A percentile compares a stretch with the other conserved stretches of the same genome.
Evolutionary conservation across 2,888 invertebrate species (phyloP).

Genomic region (Hypselothyrea guttata): DNA sequence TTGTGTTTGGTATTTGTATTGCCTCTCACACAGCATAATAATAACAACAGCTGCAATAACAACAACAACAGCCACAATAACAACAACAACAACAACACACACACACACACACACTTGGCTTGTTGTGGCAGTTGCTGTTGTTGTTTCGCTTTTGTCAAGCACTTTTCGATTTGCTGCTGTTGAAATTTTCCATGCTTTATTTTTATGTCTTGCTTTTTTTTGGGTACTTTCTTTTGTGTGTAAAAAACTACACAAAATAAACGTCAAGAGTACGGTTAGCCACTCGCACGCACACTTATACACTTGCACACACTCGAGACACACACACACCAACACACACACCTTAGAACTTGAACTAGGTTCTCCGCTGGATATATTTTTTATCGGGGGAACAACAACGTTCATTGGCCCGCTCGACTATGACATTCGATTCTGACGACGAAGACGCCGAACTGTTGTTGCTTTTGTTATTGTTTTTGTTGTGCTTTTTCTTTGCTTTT

Average conservation of each 20-base stretch:
- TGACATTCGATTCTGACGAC: conserved; percentile 35
- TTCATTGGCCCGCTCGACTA: conserved; percentile 49
- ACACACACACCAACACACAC: conserved; percentile 44
- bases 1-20: conserved; percentile 50
- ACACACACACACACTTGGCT: conserved; percentile 23
- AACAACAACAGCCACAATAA: too few relatives aligned
- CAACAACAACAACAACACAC: too few relatives aligned
- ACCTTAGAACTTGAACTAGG: conserved; percentile 22
- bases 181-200: conserved; percentile 16
- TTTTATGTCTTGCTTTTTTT: conserved; percentile 21
- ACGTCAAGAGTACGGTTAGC: conserved; percentile 45
- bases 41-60: too few relatives aligned
- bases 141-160: conserved; percentile 56
- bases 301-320: conserved; percentile 18
- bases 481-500: background rate
- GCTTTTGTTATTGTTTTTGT: conserved; percentile 12
- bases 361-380: conserved; percentile 32
- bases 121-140: conserved; percentile 47
- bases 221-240: conserved; percentile 19
- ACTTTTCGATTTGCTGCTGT: conserved; percentile 61
- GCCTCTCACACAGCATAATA: conserved; percentile 17
- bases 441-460: conserved; percentile 30
- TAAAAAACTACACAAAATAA: conserved; percentile 51
- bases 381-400: conserved; percentile 30
- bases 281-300: conserved; percentile 32